phyloP scores from a whole-genome alignment of 2,888 invertebrate genomes.

The Andrena fulva region DNA sequence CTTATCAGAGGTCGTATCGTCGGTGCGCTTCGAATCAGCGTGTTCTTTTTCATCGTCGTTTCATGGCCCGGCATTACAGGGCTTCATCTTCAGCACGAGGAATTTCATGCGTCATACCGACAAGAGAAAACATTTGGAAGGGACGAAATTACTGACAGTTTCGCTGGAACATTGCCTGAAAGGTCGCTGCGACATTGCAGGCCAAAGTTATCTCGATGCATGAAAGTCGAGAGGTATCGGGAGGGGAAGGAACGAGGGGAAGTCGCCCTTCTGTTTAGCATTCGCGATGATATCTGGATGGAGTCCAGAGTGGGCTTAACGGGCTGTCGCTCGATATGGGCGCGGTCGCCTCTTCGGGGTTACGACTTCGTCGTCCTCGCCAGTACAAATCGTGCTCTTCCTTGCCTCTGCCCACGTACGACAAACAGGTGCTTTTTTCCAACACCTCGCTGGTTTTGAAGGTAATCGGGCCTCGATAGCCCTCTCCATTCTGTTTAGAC shows the following conservation, averaged over 20 bases:
- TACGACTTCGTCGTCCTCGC: constrained; percentile 69
- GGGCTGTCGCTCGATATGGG: constrained; percentile 79
- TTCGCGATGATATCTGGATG: constrained; percentile 82
- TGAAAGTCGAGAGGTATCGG: constrained; percentile 45
- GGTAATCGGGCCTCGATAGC: not conserved
- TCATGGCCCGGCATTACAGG: not conserved
- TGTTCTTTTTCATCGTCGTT: constrained; percentile 19
- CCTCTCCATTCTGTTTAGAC: not conserved
- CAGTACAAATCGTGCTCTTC: constrained; percentile 61
- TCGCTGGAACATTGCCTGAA: not conserved
- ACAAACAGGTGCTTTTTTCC: constrained; percentile 55
- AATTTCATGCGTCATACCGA: constrained; percentile 1
- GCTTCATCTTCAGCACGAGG: not conserved
- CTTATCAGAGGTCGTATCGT: constrained; percentile 51
- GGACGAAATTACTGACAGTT: constrained; percentile 13
- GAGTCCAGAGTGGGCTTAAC: constrained; percentile 79
- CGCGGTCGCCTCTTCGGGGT: constrained; percentile 76
- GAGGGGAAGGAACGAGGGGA: constrained; percentile 54
- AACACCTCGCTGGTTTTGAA: constrained; percentile 9
- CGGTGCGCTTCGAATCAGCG: constrained; percentile 44
- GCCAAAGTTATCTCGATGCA: constrained; percentile 39
- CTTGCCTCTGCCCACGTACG: constrained; percentile 46
- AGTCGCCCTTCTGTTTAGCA: constrained; percentile 81
- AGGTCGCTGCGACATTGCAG: constrained; percentile 29
- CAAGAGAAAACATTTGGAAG: not conserved